These are phyloP conservation scores for Sycophila sp. DNA, from an alignment of 1,140 invertebrate species.

Conservation along the genomic window DNA sequence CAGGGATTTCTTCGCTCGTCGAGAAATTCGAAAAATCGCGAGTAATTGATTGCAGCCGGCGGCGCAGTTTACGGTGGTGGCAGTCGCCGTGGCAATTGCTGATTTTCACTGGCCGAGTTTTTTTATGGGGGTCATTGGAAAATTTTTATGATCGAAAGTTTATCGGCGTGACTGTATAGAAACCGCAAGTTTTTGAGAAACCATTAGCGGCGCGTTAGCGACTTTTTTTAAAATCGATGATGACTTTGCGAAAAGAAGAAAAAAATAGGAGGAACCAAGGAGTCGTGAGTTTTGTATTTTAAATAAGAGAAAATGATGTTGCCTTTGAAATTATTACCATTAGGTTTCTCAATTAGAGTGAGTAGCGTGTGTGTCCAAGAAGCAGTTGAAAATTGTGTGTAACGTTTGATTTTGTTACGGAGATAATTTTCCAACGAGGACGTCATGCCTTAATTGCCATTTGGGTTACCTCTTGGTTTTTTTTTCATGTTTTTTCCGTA, in stretches of 20 bases:
- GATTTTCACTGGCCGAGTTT: neutral
- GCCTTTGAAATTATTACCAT: neutral
- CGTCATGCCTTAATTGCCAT: slow-evolving; percentile 52
- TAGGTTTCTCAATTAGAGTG: neutral
- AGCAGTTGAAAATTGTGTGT: neutral
- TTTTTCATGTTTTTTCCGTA: slow-evolving; percentile 44
- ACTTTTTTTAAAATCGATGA: too few relatives aligned
- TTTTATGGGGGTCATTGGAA: neutral
- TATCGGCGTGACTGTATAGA: neutral
- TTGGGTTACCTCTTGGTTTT: slow-evolving; percentile 43
- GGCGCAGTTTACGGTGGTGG: too few relatives aligned
- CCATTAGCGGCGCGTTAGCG: too few relatives aligned
- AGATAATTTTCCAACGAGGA: slow-evolving; percentile 48
- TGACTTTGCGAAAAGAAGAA: too few relatives aligned
- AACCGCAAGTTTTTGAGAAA: too few relatives aligned
- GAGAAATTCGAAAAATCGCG: neutral
- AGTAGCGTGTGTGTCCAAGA: neutral
- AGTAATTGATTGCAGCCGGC: neutral
- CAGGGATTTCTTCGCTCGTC: neutral
- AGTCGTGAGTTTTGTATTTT: too few relatives aligned
- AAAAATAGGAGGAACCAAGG: too few relatives aligned
- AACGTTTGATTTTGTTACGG: slow-evolving; percentile 47
- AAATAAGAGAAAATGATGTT: too few relatives aligned
- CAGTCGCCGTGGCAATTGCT: too few relatives aligned
- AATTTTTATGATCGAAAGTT: neutral